Evolutionary conservation across 2,113 vertebrate species (phyloP).

Genomic region (Paradoxurus hermaphroditus): DNA sequence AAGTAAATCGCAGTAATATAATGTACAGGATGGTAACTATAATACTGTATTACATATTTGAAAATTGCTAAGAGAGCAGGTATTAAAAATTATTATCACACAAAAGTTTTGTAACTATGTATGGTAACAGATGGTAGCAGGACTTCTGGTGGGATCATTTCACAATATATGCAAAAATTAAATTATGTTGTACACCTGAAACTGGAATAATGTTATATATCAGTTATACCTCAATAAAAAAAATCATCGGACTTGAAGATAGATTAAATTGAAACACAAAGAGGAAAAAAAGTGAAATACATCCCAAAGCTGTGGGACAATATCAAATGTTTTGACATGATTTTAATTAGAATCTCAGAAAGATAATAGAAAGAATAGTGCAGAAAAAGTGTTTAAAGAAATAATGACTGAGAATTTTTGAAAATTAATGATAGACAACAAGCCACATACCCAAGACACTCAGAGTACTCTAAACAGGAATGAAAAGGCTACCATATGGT

Average conservation of each 20-base stretch:
- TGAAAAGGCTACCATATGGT: neutral
- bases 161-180: neutral
- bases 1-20: neutral
- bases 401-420: neutral
- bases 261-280: neutral
- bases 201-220: neutral
- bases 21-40: neutral
- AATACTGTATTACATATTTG: neutral
- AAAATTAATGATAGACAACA: neutral
- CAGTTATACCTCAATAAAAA: neutral
- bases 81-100: neutral
- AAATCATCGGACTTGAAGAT: neutral
- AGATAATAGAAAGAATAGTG: neutral
- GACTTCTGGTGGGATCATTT: neutral
- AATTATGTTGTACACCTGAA: neutral
- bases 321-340: neutral
- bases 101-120: neutral
- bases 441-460: neutral
- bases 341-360: neutral
- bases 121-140: neutral
- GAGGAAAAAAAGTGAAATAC: neutral
- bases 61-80: neutral
- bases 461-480: neutral
- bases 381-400: neutral
- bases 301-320: neutral